phyloP scores from a whole-genome alignment of 1,140 invertebrate species.

The Camponotus pennsylvanicus region DNA sequence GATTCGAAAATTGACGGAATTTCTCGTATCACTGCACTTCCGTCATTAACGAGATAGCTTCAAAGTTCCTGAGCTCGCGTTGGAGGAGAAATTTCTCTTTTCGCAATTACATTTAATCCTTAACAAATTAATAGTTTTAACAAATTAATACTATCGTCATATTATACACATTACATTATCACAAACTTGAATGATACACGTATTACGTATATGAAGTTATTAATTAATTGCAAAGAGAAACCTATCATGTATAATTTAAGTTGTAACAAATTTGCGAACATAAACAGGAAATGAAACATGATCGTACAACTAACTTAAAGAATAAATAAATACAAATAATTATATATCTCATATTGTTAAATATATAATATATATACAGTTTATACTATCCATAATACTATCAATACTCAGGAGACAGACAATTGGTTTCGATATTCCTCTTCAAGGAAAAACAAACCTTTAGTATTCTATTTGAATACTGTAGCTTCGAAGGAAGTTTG shows the following conservation, averaged over 20 bases:
- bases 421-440: not conserved
- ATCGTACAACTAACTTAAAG: not conserved
- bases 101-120: constrained; percentile 53
- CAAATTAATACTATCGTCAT: constrained; percentile 36
- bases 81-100: constrained; percentile 34
- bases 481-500: constrained; percentile 44
- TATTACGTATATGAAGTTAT: not conserved
- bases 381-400: not conserved
- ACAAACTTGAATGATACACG: not conserved
- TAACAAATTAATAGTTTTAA: constrained; percentile 54
- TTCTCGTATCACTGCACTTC: constrained; percentile 48
- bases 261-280: not conserved
- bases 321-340: not conserved
- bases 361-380: not conserved
- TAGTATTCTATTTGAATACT: constrained; percentile 47
- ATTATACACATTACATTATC: constrained; percentile 7
- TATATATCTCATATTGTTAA: not conserved
- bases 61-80: constrained; percentile 34
- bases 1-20: constrained; percentile 47
- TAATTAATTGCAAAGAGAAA: not conserved
- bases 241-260: not conserved
- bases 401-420: not conserved
- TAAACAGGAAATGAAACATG: not conserved
- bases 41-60: constrained; percentile 47
- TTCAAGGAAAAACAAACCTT: constrained; percentile 17